A percentile compares a stretch with the other conserved stretches of the same genome.
These are phyloP conservation scores for Echiichthys vipera DNA, from an alignment of 2,797 vertebrate species.

Conservation along the genomic window DNA sequence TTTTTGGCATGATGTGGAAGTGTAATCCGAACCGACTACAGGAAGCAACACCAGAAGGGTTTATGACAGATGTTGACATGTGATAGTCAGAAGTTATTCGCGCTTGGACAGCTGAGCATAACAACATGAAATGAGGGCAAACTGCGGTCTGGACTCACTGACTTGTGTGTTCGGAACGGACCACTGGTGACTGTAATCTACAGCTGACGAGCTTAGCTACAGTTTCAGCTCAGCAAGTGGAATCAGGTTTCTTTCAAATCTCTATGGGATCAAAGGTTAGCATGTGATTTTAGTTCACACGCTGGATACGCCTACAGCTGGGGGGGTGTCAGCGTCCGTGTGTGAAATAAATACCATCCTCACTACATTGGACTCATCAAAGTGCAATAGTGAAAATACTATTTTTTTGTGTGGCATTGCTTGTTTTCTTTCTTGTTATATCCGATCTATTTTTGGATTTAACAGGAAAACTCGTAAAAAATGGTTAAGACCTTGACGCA, in stretches of 20 bases:
- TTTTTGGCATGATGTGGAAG: constrained; percentile 5
- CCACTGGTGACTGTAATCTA: background rate
- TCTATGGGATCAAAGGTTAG: background rate
- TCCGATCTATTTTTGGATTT: background rate
- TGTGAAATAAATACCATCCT: background rate
- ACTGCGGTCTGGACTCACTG: background rate
- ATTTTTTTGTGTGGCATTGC: background rate
- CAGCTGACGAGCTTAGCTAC: too few species aligned
- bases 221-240: too few species aligned
- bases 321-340: background rate
- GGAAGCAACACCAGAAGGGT: constrained; percentile 27
- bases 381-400: background rate
- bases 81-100: constrained; percentile 10
- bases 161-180: background rate
- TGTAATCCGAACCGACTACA: background rate
- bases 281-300: background rate
- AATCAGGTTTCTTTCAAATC: background rate
- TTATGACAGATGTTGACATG: constrained; percentile 30
- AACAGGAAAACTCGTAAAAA: background rate
- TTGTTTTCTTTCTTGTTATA: background rate
- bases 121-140: constrained; percentile 14
- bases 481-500: too few species aligned
- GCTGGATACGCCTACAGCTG: background rate
- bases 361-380: background rate
- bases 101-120: constrained; percentile 26